Evolutionary conservation across 1,140 invertebrate genomes (phyloP), one percentile per base, ranked within the genome.

Genomic region (Argopecten irradians): DNA sequence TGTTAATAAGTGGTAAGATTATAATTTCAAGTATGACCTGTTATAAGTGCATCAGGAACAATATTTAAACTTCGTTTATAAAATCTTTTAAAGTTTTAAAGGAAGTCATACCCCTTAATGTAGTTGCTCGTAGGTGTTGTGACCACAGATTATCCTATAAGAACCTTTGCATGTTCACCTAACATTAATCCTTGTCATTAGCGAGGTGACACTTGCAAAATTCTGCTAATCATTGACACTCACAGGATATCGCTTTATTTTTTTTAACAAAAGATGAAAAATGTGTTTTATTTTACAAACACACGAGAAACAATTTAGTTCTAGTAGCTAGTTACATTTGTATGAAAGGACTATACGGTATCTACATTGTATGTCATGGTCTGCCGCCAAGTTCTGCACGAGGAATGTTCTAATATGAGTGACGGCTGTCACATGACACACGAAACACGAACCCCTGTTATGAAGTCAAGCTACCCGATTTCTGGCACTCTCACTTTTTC

Each of bases 171-270:
- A 71, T 71, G 55, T 71, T 71, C 55, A 71, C 55, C 55, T 28
- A 28, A 71, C 55, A 71, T 71, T 71, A 71, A 71, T 71, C 55
- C 55, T 71, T 28, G n/a, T 71, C 55, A 71, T 71, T 71, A 71
- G 55, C 22, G 22, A n/a, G 55, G 5, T 71, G 55, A 71, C 55
- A 71, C 55, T 28, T 71, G 55, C 55, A 71, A 71, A 71, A 71
- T 1, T 71, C 55, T 71, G 55, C 55, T 71, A 71, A 71, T 71
- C 55, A 71, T n/a, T 71, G 55, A 71, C 55, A 71, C 22, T 71
- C 55, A 5, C n/a, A 28, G 55, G 55, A 71, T 71, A 13, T 13
- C 13, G 28, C 22, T 22, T 3, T 16, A 19, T 46, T 46, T n/a
- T n/a, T 71, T 71, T 71, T 11, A 28, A 7, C 8, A 71, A 71